phyloP scores from a whole-genome alignment of 2,888 invertebrate species.

The Meta bourneti region DNA sequence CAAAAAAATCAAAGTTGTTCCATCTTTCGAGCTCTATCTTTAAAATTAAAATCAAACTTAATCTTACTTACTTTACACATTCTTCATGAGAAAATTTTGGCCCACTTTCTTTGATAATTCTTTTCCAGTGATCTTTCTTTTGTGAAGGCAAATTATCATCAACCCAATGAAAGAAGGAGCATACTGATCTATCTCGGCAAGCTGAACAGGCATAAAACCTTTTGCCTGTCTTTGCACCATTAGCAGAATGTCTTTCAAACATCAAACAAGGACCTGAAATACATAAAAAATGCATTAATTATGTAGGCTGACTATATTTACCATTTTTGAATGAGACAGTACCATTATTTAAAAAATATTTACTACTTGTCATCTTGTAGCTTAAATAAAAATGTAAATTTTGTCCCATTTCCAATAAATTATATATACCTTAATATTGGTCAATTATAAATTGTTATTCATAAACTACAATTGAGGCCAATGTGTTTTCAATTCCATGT shows the following conservation, averaged over 20 bases:
- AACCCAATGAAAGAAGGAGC: constrained; percentile 86
- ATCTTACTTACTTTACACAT: constrained; percentile 37
- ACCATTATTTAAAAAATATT: not conserved
- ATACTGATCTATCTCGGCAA: constrained; percentile 89
- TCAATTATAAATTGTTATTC: too few relatives aligned
- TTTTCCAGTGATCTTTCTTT: constrained; percentile 82
- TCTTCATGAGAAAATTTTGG: constrained; percentile 83
- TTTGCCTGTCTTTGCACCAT: constrained; percentile 62
- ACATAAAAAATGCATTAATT: not conserved
- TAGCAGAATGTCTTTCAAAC: constrained; percentile 66
- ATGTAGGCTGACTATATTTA: not conserved
- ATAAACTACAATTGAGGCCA: too few relatives aligned
- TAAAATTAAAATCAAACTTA: too few relatives aligned
- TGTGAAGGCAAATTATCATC: constrained; percentile 82
- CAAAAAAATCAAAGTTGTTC: not conserved
- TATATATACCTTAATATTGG: not conserved
- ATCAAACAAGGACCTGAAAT: constrained; percentile 73
- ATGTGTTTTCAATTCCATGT: too few relatives aligned
- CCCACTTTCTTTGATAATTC: constrained; percentile 82
- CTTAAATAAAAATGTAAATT: not conserved
- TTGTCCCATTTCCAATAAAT: not conserved
- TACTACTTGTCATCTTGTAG: not conserved
- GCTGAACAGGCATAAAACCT: constrained; percentile 91
- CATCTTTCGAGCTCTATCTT: too few relatives aligned
- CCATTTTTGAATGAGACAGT: not conserved